Base-by-base conservation (phyloP, 2,797 vertebrate species). In the Varecia variegata region DNA sequence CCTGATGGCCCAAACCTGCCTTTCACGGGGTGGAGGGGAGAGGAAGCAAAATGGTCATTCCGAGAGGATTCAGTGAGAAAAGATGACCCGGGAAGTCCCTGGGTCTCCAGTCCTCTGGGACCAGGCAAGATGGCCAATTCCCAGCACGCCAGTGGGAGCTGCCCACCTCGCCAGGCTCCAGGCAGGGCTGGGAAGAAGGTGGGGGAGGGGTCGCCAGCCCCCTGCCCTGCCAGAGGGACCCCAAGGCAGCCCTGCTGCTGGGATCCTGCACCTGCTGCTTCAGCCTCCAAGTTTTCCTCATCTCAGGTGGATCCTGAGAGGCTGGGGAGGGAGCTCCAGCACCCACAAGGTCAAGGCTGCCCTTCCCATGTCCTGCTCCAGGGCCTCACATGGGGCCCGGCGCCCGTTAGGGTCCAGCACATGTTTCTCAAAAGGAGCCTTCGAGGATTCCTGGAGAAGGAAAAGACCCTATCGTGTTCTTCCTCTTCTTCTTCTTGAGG, bases 51-150 rank as follows among this genome's bases (percentile, higher is more conserved):
- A 6, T 0, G 0, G 0, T 30, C 2, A 4, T 38, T 27, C 67
- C 1, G 40, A 38, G 47, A 80, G 67, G 25, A 4, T 4, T 4
- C 0, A 5, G 50, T 3, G 12, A 18, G n/a, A 1, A 1, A 0
- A n/a, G 80, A 17, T 1, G 38, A 11, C 14, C 52, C n/a, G 3
- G 18, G 2, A 4, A 12, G 18, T 27, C 15, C 79, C 38, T 18
- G 0, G 23, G 52, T 7, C 32, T 52, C 65, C 54, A 5, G 4
- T 40, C 23, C 56, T 58, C 30, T 8, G 50, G 6, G 62, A 15
- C 90, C 62, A 4, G 2, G 13, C 25, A 27, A 50, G 27, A 13
- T 21, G 4, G n/a, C 47, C 40, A 3, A 12, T 70, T 47, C 35
- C 2, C 8, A 60, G 25, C 67, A 32, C 12, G 1, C 20, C 3